Base-by-base conservation (phyloP, 2,113 vertebrate genomes). In the Zosterops pallidus region DNA sequence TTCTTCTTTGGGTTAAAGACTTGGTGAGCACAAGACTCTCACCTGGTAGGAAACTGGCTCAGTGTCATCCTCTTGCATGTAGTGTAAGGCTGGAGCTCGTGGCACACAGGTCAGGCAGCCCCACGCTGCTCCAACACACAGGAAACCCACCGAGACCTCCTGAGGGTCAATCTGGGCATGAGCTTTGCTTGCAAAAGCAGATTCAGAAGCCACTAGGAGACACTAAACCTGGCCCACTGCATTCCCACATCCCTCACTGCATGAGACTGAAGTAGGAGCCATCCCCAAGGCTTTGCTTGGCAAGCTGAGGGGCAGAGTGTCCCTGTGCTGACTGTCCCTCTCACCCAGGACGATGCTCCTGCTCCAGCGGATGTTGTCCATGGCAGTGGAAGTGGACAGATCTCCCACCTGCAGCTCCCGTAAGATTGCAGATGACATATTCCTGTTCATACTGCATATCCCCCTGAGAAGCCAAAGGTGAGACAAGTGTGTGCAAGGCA, bases 311-410 rank as follows among this genome's bases (percentile, higher is more conserved):
- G 8, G 49, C 65, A n/a, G 26, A 5, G 21, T 70, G 10, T 62
- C 46, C 86, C 81, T 93, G 9, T 21, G 1, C 16, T 95, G 64
- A 94, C 68, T 71, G 26, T 68, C 46, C 87, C 81, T 93, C 89
- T 89, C 68, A 26, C 74, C 60, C 92, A 99, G 99, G 97, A 96
- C 98, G 14, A 98, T 98, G 78, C 97, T 97, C 33, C 97, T 98
- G 92, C 98, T 99, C 64, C 99, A 99, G 96, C 97, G 97, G 96
- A 99, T 99, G 99, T 92, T 99, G 88, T 97, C 98, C 82, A 96
- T 99, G 8, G 98, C 99, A 9, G 97, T 99, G 65, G 99, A 99
- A 94, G 99, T 99, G 80, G 99, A 99, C 95, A 96, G 97, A 67
- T 98, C 98, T 96, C 99, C 99, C 65, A 98, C 97, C 52, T 98